phyloP scores from a whole-genome alignment of 2,113 vertebrate genomes.

The Apistogramma diplotaenia region DNA sequence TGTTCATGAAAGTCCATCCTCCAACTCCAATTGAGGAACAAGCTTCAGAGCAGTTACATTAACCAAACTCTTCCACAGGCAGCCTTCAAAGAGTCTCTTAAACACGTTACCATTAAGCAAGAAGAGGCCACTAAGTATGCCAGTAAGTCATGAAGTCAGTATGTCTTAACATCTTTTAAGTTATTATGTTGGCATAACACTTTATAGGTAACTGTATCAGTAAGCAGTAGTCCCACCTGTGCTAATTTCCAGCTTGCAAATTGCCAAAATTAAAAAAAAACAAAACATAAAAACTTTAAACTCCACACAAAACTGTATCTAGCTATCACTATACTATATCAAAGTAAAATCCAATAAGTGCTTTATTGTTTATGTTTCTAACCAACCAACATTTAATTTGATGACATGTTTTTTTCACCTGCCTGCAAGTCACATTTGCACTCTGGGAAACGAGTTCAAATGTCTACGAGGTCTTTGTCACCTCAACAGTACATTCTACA shows the following conservation, averaged over 20 bases:
- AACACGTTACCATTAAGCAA: neutral
- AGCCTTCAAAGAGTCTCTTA: neutral
- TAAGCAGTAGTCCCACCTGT: neutral
- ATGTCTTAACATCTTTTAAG: neutral
- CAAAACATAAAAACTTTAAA: neutral
- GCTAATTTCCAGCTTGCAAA: neutral
- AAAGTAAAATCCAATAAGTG: neutral
- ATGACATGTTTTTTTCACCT: neutral
- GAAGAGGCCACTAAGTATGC: neutral
- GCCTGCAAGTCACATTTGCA: neutral
- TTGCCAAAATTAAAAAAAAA: neutral
- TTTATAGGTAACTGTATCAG: neutral
- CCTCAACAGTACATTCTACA: neutral
- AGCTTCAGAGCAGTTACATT: conserved; percentile 37
- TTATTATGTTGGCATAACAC: neutral
- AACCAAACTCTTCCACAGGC: neutral
- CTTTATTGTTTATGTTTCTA: neutral
- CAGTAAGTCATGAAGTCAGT: neutral
- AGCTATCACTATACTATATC: neutral
- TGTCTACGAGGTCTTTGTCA: rapidly evolving
- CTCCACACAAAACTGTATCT: neutral
- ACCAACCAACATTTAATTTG: neutral
- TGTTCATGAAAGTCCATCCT: conserved; percentile 79
- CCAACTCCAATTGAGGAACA: conserved; percentile 51
- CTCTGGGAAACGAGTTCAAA: neutral